Evolutionary conservation across 2,797 vertebrate genomes (phyloP).

Genomic region (Pteronotus mesoamericanus): DNA sequence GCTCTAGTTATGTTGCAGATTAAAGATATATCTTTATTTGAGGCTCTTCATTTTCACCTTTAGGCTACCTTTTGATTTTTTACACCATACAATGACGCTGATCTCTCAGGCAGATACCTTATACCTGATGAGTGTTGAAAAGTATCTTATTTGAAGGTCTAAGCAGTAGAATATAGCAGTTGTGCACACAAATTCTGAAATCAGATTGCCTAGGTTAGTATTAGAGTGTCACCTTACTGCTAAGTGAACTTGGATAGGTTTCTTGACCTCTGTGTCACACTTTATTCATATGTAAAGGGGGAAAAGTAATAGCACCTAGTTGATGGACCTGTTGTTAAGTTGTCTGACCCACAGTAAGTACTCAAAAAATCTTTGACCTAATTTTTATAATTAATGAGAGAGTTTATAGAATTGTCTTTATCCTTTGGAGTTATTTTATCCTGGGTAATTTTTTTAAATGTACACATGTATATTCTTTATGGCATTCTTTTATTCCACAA

Average conservation of each 20-base stretch:
- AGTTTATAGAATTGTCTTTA: constrained; percentile 19
- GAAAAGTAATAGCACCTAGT: not conserved
- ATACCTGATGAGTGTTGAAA: not conserved
- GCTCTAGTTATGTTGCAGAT: not conserved
- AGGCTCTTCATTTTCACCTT: not conserved
- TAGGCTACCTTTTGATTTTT: not conserved
- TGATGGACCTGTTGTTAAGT: not conserved
- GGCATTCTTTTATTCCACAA: not conserved
- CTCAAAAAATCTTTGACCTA: constrained; percentile 7
- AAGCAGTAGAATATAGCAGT: not conserved
- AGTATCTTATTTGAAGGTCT: not conserved
- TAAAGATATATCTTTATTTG: not conserved
- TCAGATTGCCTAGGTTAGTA: not conserved
- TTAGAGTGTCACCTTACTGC: not conserved
- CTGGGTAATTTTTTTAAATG: constrained; percentile 6
- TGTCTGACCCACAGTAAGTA: not conserved
- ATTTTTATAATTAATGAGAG: not conserved
- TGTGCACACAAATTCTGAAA: not conserved
- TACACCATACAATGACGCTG: not conserved
- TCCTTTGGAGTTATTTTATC: constrained; percentile 19
- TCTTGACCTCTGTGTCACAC: not conserved
- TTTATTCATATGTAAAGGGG: not conserved
- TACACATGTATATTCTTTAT: not conserved
- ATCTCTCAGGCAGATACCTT: not conserved
- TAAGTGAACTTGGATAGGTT: not conserved